Conservation (phyloP, 1,140 invertebrate species). For the Hyles euphorbiae region DNA sequence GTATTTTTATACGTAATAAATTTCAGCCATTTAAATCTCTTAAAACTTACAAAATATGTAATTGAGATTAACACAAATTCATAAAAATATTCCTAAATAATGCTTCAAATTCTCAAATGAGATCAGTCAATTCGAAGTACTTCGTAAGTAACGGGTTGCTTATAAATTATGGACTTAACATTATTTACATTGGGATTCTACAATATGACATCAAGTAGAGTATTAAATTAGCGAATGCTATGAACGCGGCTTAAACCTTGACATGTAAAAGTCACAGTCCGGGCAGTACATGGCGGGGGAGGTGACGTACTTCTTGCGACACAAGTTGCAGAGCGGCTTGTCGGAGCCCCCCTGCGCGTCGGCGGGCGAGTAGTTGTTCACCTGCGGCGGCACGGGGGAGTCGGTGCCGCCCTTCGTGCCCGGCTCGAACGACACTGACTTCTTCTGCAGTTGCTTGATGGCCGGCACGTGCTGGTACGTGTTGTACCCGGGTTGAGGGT, state of each 20-base stretch:
- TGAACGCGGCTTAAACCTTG: slow-evolving; percentile 82
- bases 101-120: slow-evolving; percentile 43
- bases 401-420: slow-evolving; percentile 79
- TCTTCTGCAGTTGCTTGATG: slow-evolving; percentile 77
- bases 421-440: slow-evolving; percentile 81
- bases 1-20: slow-evolving; percentile 2
- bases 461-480: slow-evolving; percentile 76
- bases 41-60: background rate
- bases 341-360: slow-evolving; percentile 27
- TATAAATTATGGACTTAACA: no score
- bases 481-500: slow-evolving; percentile 71
- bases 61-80: background rate
- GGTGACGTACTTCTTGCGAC: slow-evolving; percentile 86
- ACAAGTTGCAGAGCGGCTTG: slow-evolving; percentile 85
- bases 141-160: no score
- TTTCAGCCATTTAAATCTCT: background rate
- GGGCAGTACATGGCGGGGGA: slow-evolving; percentile 87
- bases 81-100: background rate
- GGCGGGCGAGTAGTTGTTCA: slow-evolving; percentile 44
- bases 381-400: slow-evolving; percentile 72
- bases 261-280: slow-evolving; percentile 95
- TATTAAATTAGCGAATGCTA: slow-evolving; percentile 33
- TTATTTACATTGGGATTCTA: no score
- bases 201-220: slow-evolving; percentile 1
- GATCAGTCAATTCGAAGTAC: slow-evolving; percentile 44